Evolutionary conservation across 1,140 invertebrate species (phyloP), one percentile per base, ranked within the genome.

Genomic region (Nephila pilipes): DNA sequence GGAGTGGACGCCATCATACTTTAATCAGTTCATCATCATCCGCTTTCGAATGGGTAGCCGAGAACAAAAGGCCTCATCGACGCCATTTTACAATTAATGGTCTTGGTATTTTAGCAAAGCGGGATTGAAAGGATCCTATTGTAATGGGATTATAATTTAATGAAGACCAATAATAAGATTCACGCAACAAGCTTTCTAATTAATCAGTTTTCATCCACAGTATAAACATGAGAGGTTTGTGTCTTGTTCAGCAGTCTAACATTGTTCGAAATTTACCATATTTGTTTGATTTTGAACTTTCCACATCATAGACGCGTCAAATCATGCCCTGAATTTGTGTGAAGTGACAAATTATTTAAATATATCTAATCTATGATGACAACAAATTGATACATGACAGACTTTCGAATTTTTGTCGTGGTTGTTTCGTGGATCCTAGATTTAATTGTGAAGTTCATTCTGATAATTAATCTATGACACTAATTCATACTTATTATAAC

Each of bases 51-150:
- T 80, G 69, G 63, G 20, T 57, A 18, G 69, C 36, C 38, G 46
- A 18, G 88, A 80, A 79, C 88, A 90, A 90, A 79, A 46, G 46
- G 1, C 85, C n/a, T 36, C 16, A 22, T 22, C 10, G 60, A 79
- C 46, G 88, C 69, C 88, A 90, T 90, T 90, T 80, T n/a, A 69
- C 88, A 90, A 90, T 88, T 88, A 69, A 88, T 63, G 60, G 32
- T 75, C n/a, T 54, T 5, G 25, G 58, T 88, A 46, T 63, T 69
- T 46, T 88, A 63, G 58, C 36, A 75, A 85, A 85, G 83, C 54
- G 83, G 69, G 87, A 75, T 75, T 65, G 87, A 75, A 69, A 69
- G 63, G 63, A 6, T 55, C 87, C 83, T 69, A 75, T 88, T 88
- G 63, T 88, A 88, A 54, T 46, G 46, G 87, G 87, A 38, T 88